Percentiles rank a stretch among this genome's conserved stretches.
These are phyloP conservation scores for Magallana ariakensis DNA, from an alignment of 1,140 invertebrate species.

Conservation along the genomic window DNA sequence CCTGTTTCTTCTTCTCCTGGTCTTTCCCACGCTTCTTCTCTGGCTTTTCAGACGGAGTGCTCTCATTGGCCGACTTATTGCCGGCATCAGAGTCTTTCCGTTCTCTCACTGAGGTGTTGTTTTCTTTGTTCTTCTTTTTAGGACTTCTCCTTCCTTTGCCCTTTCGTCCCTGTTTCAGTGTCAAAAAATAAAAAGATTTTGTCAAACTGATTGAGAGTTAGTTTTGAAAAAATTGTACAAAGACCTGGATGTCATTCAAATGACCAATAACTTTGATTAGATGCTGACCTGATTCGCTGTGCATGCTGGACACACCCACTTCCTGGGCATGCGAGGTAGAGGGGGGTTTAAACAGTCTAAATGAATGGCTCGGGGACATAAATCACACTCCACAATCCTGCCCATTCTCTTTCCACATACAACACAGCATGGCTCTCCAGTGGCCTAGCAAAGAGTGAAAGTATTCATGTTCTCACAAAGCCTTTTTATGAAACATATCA, in stretches of 20 bases:
- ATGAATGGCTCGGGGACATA: constrained; percentile 94
- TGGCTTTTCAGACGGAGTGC: constrained; percentile 34
- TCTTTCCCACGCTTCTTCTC: constrained; percentile 64
- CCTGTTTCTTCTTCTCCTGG: constrained; percentile 56
- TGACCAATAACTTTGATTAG: too few species aligned
- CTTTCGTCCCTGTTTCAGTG: constrained; percentile 24
- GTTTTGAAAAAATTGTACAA: too few species aligned
- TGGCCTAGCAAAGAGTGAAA: constrained; percentile 71
- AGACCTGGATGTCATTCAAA: too few species aligned
- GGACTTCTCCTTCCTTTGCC: constrained; percentile 53
- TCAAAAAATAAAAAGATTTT: too few species aligned
- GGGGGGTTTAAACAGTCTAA: constrained; percentile 94
- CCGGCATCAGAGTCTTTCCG: constrained; percentile 57
- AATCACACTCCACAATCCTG: constrained; percentile 88
- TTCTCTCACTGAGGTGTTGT: constrained; percentile 50
- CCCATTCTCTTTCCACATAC: constrained; percentile 90
- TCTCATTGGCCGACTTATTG: constrained; percentile 51
- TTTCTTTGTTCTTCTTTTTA: constrained; percentile 51
- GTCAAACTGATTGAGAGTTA: too few species aligned
- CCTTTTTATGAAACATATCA: too few species aligned
- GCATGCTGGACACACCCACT: constrained; percentile 55
- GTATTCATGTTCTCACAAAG: too few species aligned
- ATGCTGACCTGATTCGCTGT: constrained; percentile 56
- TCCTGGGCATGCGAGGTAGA: constrained; percentile 80
- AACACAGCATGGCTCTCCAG: constrained; percentile 83